A percentile compares a stretch with the other conserved stretches of the same genome.
Evolutionary conservation across 2,113 vertebrate species (phyloP).

Genomic region (Calypte anna): DNA sequence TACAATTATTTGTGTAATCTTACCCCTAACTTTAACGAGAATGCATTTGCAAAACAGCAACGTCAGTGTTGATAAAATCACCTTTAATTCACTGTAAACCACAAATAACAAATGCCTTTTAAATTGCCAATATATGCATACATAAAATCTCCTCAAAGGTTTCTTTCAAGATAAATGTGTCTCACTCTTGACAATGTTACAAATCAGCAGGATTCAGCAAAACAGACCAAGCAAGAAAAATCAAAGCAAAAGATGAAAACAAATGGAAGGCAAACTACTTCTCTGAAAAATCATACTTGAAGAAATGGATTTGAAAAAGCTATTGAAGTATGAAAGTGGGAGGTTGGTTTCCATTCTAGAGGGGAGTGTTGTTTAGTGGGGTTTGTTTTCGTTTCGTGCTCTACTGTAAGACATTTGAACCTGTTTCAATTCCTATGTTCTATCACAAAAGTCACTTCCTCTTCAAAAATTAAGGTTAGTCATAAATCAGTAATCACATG

Average conservation of each 20-base stretch:
- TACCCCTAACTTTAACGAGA: conserved; percentile 3
- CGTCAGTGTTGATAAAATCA: conserved; percentile 27
- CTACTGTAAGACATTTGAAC: not conserved
- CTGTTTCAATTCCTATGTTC: not conserved
- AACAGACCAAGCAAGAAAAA: not conserved
- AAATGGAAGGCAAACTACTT: not conserved
- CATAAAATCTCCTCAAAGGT: not conserved
- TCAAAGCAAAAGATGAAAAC: not conserved
- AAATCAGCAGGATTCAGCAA: not conserved
- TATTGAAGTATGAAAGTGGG: not conserved
- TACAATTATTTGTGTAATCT: conserved; percentile 2
- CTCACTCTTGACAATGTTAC: not conserved
- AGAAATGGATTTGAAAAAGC: not conserved
- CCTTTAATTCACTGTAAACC: conserved; percentile 42
- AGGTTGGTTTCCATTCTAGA: too few relatives aligned
- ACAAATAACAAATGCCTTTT: conserved; percentile 25
- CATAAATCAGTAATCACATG: too few relatives aligned
- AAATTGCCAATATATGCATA: not conserved
- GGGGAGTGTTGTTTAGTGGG: not conserved
- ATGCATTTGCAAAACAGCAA: not conserved
- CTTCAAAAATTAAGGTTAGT: not conserved
- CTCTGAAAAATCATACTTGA: not conserved
- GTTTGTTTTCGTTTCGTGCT: not conserved
- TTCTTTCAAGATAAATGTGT: not conserved
- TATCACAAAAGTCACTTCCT: not conserved